These are phyloP conservation scores for Rhabdornis inornatus DNA, from an alignment of 2,113 vertebrate genomes.

Conservation along the genomic window DNA sequence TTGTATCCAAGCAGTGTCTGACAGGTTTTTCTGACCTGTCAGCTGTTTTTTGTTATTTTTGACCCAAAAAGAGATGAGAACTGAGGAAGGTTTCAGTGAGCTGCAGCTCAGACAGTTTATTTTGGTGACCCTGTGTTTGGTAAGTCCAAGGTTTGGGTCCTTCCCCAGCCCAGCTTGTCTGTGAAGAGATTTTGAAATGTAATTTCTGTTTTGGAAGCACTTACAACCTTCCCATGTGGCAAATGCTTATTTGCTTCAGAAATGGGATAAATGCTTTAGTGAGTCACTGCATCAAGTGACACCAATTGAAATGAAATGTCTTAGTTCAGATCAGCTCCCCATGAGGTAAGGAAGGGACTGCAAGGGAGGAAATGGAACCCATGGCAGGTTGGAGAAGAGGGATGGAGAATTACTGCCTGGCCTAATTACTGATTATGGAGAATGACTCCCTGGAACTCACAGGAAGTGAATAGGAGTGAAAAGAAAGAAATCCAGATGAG, in stretches of 20 bases:
- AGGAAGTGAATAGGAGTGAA: not conserved
- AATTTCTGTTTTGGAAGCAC: not conserved
- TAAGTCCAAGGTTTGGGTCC: not conserved
- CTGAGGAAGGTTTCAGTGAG: not conserved
- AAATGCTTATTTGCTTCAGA: not conserved
- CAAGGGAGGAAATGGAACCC: not conserved
- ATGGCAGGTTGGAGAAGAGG: not conserved
- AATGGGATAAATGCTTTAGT: not conserved
- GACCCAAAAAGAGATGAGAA: fast-evolving
- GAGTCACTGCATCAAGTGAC: not conserved
- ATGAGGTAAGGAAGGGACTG: not conserved
- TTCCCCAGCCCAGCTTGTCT: not conserved
- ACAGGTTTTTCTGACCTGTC: not conserved
- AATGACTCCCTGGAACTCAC: not conserved
- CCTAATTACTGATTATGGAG: not conserved
- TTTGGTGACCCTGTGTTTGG: not conserved
- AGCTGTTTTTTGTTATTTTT: not conserved
- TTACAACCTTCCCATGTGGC: not conserved
- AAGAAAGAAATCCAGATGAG: fast-evolving
- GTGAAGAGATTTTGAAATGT: not conserved
- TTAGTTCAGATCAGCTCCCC: not conserved
- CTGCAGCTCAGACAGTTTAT: not conserved
- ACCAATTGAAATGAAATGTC: fast-evolving
- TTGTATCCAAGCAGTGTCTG: not conserved
- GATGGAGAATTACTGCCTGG: not conserved